Base-by-base conservation (phyloP, 2,797 vertebrate species). In the Sebastes nivosus region DNA sequence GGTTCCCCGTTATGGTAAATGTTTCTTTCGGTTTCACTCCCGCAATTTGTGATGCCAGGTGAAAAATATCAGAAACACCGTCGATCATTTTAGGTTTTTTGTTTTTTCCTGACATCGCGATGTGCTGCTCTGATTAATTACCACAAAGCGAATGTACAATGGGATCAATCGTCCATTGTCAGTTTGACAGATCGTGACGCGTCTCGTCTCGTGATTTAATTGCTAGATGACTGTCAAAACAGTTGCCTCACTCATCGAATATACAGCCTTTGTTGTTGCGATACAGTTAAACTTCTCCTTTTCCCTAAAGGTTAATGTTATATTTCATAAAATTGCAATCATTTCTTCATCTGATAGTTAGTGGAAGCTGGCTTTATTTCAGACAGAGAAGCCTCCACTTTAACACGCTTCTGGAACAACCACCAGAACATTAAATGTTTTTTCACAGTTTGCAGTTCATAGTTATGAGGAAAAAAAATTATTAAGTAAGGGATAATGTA, bases 111-210 rank as follows among this genome's bases (percentile, higher is more conserved):
- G 2, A 29, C 34, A 10, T 8, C 4, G 20, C 6, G 2, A 8
- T 20, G 20, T 4, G 55, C 25, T 18, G 59, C 71, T 67, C 65
- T 54, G 54, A 67, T 60, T 72, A 72, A 72, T 81, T 65, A 25
- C 34, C 46, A 32, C 58, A 55, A 46, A 69, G 25, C 4, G 1
- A 61, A 71, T 34, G 29, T 16, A 57, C 59, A 20, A 25, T 14
- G 32, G 3, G 63, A 81, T 79, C 75, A 20, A 2, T 71, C 59
- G 57, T 18, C 74, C 34, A 20, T 59, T 22, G 61, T 76, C 75
- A 38, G 70, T 75, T 67, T 80, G 80, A 82, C 81, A 34, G 67
- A 70, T 73, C 6, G 18, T 32, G 32, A 67, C 73, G 59, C 30
- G 2, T 58, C 59, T 81, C 46, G 29, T 71, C 65, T 67, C 29